Percentiles rank a stretch among this genome's conserved stretches.
Evolutionary conservation across 2,888 invertebrate species (phyloP).

Genomic region (Andrena fulva): DNA sequence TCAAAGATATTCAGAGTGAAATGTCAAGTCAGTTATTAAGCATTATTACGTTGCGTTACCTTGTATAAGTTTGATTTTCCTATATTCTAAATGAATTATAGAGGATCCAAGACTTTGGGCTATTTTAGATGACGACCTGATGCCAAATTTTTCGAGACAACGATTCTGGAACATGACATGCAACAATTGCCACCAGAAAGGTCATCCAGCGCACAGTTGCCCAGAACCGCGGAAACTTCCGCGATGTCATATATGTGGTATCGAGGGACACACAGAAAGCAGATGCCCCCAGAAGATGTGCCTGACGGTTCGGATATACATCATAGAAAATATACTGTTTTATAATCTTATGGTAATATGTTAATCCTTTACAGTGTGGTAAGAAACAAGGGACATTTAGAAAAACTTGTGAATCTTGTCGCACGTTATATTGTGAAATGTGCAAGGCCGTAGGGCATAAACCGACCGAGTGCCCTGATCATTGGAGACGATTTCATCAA

Average conservation of each 20-base stretch:
- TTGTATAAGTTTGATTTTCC: conserved; percentile 11
- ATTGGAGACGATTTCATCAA: conserved; percentile 91
- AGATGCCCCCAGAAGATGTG: conserved; percentile 90
- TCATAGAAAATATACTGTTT: conserved; percentile 13
- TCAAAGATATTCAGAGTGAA: conserved; percentile 86
- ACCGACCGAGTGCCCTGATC: conserved; percentile 88
- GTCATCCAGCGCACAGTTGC: conserved; percentile 88
- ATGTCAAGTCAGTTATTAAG: conserved; percentile 88
- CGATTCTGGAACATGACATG: conserved; percentile 83
- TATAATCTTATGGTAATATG: conserved; percentile 24
- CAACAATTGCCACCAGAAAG: conserved; percentile 88
- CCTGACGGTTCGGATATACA: conserved; percentile 86
- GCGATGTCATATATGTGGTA: conserved; percentile 90
- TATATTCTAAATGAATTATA: conserved; percentile 60
- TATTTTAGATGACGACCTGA: conserved; percentile 78
- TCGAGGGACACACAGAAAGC: conserved; percentile 88
- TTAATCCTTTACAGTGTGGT: conserved; percentile 88
- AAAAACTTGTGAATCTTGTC: conserved; percentile 86
- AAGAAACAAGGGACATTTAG: conserved; percentile 76
- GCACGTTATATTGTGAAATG: conserved; percentile 86
- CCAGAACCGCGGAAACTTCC: conserved; percentile 85
- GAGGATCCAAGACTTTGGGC: conserved; percentile 79
- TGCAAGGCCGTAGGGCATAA: conserved; percentile 89
- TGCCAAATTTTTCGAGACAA: conserved; percentile 38
- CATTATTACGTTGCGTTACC: conserved; percentile 23